These are phyloP conservation scores for Branchellion lobata DNA, from an alignment of 2,888 invertebrate species.

Conservation along the genomic window DNA sequence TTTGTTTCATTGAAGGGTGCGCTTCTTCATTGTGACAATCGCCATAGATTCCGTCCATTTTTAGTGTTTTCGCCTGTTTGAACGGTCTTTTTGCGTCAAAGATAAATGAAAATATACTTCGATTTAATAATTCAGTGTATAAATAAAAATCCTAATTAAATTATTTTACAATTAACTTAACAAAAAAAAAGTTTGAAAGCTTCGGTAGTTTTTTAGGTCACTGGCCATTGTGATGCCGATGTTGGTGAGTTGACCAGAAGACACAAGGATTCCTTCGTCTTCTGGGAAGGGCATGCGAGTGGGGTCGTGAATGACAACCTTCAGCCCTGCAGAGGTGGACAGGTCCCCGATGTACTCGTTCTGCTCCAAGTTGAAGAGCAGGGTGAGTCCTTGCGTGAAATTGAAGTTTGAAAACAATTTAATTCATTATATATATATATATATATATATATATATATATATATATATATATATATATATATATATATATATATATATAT, in stretches of 20 bases:
- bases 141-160: too few species aligned
- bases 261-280: constrained; percentile 49
- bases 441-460: constrained; percentile 29
- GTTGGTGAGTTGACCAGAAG: constrained; percentile 32
- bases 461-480: constrained; percentile 25
- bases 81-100: too few species aligned
- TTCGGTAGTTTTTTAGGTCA: too few species aligned
- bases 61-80: constrained; percentile 2
- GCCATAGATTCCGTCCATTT: constrained; percentile 24
- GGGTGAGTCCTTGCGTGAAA: constrained; percentile 41
- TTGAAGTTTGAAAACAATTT: neutral
- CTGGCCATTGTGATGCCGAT: constrained; percentile 30
- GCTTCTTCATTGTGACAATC: neutral
- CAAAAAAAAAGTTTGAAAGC: too few species aligned
- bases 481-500: constrained; percentile 14
- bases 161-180: too few species aligned
- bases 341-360: constrained; percentile 48
- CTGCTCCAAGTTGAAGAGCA: constrained; percentile 50
- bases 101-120: too few species aligned
- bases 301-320: constrained; percentile 50
- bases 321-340: constrained; percentile 48
- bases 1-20: neutral
- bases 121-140: too few species aligned
- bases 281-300: constrained; percentile 50
- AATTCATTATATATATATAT: neutral